These are phyloP conservation scores for Seira sanloemensis DNA, from an alignment of 2,888 invertebrate genomes.

Conservation along the genomic window DNA sequence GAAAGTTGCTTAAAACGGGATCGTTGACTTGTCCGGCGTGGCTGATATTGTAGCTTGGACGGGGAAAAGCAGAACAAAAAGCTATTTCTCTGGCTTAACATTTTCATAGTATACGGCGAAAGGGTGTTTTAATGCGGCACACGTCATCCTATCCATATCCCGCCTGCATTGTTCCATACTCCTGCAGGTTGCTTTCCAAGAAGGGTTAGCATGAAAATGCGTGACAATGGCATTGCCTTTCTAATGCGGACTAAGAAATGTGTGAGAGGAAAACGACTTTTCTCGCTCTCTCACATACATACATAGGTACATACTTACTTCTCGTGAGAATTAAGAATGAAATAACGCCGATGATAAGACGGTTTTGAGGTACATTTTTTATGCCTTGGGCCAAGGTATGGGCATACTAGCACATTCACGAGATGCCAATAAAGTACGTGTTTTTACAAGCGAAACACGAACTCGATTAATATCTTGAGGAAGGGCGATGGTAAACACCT, in stretches of 20 bases:
- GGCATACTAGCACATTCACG: too few relatives aligned
- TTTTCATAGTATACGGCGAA: not conserved
- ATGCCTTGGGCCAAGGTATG: too few relatives aligned
- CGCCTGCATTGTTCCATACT: not conserved
- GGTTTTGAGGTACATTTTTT: too few relatives aligned
- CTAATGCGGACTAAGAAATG: too few relatives aligned
- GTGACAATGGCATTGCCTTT: constrained; percentile 62
- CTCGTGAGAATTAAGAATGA: too few relatives aligned
- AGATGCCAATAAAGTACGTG: not conserved
- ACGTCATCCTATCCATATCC: constrained; percentile 14
- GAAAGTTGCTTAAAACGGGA: not conserved
- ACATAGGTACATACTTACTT: too few relatives aligned
- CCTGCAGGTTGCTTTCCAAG: too few relatives aligned
- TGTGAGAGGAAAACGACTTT: too few relatives aligned
- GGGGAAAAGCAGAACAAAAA: not conserved
- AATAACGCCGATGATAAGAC: too few relatives aligned
- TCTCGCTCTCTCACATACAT: too few relatives aligned
- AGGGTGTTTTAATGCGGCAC: constrained; percentile 34
- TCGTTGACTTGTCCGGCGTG: not conserved
- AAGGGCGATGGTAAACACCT: not conserved
- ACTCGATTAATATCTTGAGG: not conserved
- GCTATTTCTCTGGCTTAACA: not conserved
- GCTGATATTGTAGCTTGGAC: too few relatives aligned
- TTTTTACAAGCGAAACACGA: not conserved
- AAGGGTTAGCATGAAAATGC: constrained; percentile 30